Percentiles rank a stretch among this genome's conserved stretches.
phyloP scores from a whole-genome alignment of 2,113 vertebrate species.

The Xiphorhynchus elegans region DNA sequence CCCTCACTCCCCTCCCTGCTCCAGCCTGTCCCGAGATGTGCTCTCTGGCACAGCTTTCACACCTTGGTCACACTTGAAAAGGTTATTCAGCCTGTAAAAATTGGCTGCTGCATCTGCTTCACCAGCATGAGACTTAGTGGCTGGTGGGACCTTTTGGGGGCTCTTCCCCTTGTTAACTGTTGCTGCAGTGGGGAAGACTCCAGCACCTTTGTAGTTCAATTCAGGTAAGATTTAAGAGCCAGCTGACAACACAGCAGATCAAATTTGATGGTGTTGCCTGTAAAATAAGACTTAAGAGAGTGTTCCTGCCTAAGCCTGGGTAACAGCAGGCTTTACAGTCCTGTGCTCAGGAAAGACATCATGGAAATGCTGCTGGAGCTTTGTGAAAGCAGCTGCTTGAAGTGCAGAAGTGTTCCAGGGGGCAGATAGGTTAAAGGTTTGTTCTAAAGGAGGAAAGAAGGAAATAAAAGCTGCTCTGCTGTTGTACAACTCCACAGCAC shows the following conservation, averaged over 20 bases:
- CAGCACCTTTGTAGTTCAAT: background rate
- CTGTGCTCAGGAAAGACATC: background rate
- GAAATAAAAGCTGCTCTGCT: background rate
- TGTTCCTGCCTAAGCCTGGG: background rate
- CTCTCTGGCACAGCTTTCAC: background rate
- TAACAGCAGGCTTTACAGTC: background rate
- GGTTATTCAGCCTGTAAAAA: background rate
- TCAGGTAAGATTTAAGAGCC: background rate
- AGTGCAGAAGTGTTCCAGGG: background rate
- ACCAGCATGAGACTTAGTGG: background rate
- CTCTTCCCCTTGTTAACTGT: background rate
- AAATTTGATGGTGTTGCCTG: background rate
- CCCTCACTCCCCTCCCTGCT: fast-evolving
- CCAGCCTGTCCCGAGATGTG: background rate
- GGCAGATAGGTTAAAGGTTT: background rate
- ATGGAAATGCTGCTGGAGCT: background rate
- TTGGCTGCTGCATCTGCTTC: background rate
- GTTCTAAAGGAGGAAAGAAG: background rate
- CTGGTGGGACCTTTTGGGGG: background rate
- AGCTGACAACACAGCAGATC: background rate
- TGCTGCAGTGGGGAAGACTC: background rate
- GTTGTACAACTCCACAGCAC: background rate
- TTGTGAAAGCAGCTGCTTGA: background rate
- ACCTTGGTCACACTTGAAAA: background rate
- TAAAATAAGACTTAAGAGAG: background rate